These are phyloP conservation scores for Theonella swinhoei DNA, from an alignment of 37 sponge, comb jelly and placozoan species.

Conservation along the genomic window DNA sequence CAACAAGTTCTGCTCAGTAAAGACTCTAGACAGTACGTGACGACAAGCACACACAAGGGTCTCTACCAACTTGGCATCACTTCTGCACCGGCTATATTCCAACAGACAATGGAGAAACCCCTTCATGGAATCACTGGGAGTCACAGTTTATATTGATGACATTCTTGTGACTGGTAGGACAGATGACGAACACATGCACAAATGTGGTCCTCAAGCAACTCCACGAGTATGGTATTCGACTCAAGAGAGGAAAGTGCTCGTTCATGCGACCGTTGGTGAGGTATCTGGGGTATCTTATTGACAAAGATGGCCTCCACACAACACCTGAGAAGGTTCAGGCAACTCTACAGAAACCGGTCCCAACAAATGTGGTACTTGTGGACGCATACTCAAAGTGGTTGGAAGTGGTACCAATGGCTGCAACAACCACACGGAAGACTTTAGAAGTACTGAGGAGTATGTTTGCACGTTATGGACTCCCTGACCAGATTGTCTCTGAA, in stretches of 20 bases:
- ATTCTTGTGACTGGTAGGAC: constrained; percentile 47
- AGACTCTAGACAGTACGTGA: constrained; percentile 24
- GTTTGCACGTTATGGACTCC: constrained; percentile 20
- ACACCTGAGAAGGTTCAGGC: constrained; percentile 3
- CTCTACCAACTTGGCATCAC: constrained; percentile 35
- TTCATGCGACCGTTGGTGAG: constrained; percentile 22
- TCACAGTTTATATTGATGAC: constrained; percentile 25
- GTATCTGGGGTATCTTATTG: constrained; percentile 37
- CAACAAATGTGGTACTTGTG: constrained; percentile 25
- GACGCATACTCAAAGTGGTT: constrained; percentile 39
- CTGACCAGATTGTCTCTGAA: constrained; percentile 20
- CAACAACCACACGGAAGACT: constrained; percentile 8
- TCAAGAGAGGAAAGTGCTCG: constrained; percentile 23
- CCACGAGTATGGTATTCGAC: constrained; percentile 9
- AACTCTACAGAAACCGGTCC: constrained; percentile 17
- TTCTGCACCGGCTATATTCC: constrained; percentile 42
- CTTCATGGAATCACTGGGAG: constrained; percentile 30
- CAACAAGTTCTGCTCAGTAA: constrained; percentile 29
- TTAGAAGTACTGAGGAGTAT: constrained; percentile 4
- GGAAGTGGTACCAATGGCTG: constrained; percentile 24
- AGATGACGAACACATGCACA: constrained; percentile 19
- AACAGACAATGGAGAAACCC: constrained; percentile 23
- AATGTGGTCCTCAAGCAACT: constrained; percentile 21
- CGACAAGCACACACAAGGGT: constrained; percentile 54
- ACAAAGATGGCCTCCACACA: constrained; percentile 36